Evolutionary conservation across 2,888 invertebrate species (phyloP), one percentile per base, ranked within the genome.

Genomic region (Ametastegia equiseti): DNA sequence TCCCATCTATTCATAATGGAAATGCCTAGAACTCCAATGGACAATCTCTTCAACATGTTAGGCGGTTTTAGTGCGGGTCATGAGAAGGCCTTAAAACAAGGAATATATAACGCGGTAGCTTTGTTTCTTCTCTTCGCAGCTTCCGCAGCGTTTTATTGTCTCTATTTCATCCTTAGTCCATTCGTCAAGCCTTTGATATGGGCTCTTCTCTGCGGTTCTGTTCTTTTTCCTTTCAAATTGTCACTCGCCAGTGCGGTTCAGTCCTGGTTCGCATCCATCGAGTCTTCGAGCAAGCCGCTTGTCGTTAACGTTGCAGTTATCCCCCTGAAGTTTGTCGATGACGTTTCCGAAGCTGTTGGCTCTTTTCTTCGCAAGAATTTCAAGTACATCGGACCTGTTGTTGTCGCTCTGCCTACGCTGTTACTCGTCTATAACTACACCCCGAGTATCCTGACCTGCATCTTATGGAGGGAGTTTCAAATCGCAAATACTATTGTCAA

Each of bases 201-300:
- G 99, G 98, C 99, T 0, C 93, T 98, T 81, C 93, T 99, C 45
- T 97, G 98, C 88, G 99, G 99, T n/a, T 98, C 98, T 0, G 96
- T 98, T 54, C 93, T 99, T n/a, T 98, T 98, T 92, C 99, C 99
- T 0, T 96, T 98, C 89, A 99, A 99, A 92, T 94, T 96, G 83
- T 95, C 94, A 81, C 92, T 98, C 65, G 95, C 97, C 0, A 95
- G 95, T 82, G 93, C 94, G 83, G 93, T 97, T 30, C 95, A 96
- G 86, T 94, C 94, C 84, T 98, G 98, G 98, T 96, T 97, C 88
- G 93, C 94, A 87, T 92, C 93, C 80, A 90, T 96, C 60, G 95
- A 96, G 88, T 93, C 94, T 82, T 93, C 94, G 0, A 93, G 94
- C 83, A 95, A 94, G 4, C 96, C 96, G 85, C 93, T 96, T 50